Evolutionary conservation across 2,888 invertebrate species (phyloP), one percentile per base, ranked within the genome.

Genomic region (Amiota minor): DNA sequence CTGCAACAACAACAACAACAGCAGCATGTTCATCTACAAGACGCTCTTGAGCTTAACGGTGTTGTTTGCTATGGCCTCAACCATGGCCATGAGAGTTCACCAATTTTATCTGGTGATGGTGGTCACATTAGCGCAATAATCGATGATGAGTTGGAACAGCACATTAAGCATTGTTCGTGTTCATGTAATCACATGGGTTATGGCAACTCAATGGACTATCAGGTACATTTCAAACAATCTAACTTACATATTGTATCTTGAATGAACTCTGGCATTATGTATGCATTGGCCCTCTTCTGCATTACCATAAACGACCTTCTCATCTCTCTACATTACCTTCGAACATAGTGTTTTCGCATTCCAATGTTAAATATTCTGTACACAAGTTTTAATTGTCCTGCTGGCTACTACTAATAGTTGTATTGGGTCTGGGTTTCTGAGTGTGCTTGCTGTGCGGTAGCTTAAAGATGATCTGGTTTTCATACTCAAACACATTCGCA

Each of bases 181-280:
- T 94, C 95, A 86, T 96, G 96, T 92, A 95, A 96, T 92, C 96
- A 96, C 92, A 95, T 96, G 95, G 96, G 96, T 89, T 96, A 95
- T 91, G 96, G 96, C 86, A 96, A 96, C 92, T 96, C 94, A 90
- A 94, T 95, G 93, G 96, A 96, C 92, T 96, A 96, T 91, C 95
- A 95, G 93, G 95, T 95, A 75, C 81, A 87, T n/a, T 12, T 50
- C 56, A 56, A 9, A 59, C 20, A 18, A 9, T 16, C 8, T 9
- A 9, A 16, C 59, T 16, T 11, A 56, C 55, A 56, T 0, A 12
- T 18, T 14, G 9, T 56, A 4, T 20, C 4, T 20, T 18, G 10
- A 59, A 9, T 18, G 18, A 59, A 59, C 11, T 59, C 35, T 35
- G 35, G 20, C 46, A 64, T 16, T 14, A n/a, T n/a, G 16, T 45